Conservation (phyloP, 2,888 invertebrate genomes). For the Torymus tubicola region DNA sequence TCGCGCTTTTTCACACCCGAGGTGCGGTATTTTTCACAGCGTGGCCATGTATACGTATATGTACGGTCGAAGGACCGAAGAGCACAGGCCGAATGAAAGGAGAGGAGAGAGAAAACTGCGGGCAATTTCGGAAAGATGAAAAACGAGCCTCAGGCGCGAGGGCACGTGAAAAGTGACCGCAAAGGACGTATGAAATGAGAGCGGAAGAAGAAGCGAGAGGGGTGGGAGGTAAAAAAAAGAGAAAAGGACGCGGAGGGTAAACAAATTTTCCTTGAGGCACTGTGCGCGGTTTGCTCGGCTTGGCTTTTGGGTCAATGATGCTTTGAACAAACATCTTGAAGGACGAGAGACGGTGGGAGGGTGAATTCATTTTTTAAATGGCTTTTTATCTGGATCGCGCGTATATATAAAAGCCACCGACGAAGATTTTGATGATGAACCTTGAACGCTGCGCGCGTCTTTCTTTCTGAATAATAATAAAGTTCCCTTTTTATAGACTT, state of each 20-base stretch:
- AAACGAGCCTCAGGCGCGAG: conserved; percentile 16
- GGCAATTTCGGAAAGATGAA: conserved; percentile 25
- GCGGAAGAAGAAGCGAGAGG: background rate
- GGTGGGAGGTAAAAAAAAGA: background rate
- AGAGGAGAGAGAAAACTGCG: conserved; percentile 22
- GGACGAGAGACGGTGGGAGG: background rate
- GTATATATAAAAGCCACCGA: no score
- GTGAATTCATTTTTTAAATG: background rate
- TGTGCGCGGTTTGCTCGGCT: background rate
- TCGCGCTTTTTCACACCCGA: conserved; percentile 9
- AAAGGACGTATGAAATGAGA: conserved; percentile 17
- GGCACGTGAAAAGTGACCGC: conserved; percentile 43
- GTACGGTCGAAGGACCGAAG: background rate
- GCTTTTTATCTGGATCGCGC: no score
- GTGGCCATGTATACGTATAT: conserved; percentile 5
- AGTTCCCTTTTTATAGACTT: no score
- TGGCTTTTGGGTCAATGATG: conserved; percentile 36
- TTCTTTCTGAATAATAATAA: no score
- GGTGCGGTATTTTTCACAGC: conserved; percentile 27
- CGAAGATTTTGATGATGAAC: no score
- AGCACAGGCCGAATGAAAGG: background rate
- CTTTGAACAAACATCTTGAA: background rate
- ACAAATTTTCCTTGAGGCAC: conserved; percentile 34
- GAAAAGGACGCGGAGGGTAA: conserved; percentile 2
- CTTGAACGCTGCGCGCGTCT: no score